Evolutionary conservation across 1,140 invertebrate species (phyloP), one percentile per base, ranked within the genome.

Genomic region (Drosophila simulans): DNA sequence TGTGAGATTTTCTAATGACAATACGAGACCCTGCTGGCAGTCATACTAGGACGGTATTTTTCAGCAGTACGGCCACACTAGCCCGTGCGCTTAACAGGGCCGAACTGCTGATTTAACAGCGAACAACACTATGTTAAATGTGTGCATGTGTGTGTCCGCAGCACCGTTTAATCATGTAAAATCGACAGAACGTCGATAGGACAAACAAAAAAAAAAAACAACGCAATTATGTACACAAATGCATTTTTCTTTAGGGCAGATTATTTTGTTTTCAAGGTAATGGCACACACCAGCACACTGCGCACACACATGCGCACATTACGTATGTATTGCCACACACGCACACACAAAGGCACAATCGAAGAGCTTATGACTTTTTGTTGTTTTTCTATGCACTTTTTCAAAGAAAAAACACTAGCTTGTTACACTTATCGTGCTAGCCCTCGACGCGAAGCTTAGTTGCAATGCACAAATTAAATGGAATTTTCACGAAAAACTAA

Each of bases 251-350:
- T 55, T 25, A 46, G 55, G 35, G 48, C 63, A 68, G 66, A 55
- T 69, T 39, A 66, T 68, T 35, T 52, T 68, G 62, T 68, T 68
- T 68, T 66, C 64, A 68, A 68, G 65, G 65, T 37, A 62, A 63
- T 42, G 22, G 37, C 58, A 65, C 58, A 63, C 42, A 65, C 45
- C 31, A 43, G 42, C 42, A 27, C 31, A 65, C 8, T 40, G 48
- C 31, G 13, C 56, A 64, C 40, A 64, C 56, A 64, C 27, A 34
- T 43, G 45, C 42, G 34, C 34, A 31, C 15, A 17, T 48, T 64
- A 64, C 60, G 58, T 65, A 34, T 65, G 57, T 63, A 65, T 65
- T 63, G 40, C 31, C 57, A 46, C 62, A 64, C 40, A 35, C 25
- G 43, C 39, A 60, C n/a, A 40, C 17, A 40, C 59, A 62, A 5